These are phyloP conservation scores for Macropis europaea DNA, from an alignment of 2,888 invertebrate species.

Conservation along the genomic window DNA sequence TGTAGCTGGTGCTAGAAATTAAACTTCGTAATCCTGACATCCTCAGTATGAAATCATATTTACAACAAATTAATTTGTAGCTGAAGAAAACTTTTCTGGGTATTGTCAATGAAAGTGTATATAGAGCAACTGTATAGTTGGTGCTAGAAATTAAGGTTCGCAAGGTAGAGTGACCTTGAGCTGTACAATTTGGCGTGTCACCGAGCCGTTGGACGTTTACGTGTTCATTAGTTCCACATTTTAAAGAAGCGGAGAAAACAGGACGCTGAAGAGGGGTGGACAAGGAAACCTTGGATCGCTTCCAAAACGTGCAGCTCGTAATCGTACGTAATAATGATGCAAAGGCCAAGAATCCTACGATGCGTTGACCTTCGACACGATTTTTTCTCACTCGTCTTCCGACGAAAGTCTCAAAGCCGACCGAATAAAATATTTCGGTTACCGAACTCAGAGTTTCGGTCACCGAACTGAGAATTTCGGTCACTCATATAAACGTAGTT, in stretches of 20 bases:
- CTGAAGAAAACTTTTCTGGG: too few relatives aligned
- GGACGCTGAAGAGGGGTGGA: slow-evolving; percentile 16
- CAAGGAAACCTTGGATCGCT: slow-evolving; percentile 44
- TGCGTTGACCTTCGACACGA: slow-evolving; percentile 41
- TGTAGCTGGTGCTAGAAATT: too few relatives aligned
- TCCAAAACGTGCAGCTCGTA: slow-evolving; percentile 50
- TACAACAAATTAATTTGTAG: too few relatives aligned
- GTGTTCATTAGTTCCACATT: slow-evolving; percentile 44
- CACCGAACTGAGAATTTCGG: too few relatives aligned
- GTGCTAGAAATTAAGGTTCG: background rate
- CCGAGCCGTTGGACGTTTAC: slow-evolving; percentile 26
- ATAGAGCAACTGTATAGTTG: too few relatives aligned
- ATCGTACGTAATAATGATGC: slow-evolving; percentile 40
- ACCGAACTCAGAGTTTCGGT: too few relatives aligned
- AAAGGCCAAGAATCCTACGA: slow-evolving; percentile 33
- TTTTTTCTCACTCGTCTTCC: background rate
- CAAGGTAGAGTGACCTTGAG: background rate
- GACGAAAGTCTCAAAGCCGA: background rate
- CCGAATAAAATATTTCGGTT: background rate
- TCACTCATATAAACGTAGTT: too few relatives aligned
- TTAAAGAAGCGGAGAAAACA: slow-evolving; percentile 25
- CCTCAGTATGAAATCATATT: too few relatives aligned
- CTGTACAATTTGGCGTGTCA: slow-evolving; percentile 7
- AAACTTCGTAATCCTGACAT: too few relatives aligned
- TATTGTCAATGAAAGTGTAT: too few relatives aligned